Base-by-base conservation (phyloP, 2,797 vertebrate genomes). In the Triplophysa yarkandensis region DNA sequence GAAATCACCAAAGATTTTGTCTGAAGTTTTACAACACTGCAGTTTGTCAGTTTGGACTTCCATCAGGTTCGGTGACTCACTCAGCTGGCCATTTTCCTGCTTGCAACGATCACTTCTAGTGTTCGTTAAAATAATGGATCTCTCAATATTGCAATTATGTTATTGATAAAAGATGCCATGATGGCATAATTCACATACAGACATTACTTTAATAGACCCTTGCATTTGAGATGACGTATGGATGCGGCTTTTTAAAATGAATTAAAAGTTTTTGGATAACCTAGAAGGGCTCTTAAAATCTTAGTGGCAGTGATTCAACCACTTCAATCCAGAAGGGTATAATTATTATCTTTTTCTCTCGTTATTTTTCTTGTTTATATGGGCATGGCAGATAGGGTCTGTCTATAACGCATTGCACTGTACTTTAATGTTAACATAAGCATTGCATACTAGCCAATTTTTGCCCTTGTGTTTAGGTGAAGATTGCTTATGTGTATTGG, bases 21-120 rank as follows among this genome's bases (percentile, higher is more conserved):
- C n/a, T n/a, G n/a, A n/a, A n/a, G n/a, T n/a, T n/a, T 78, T 39
- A 68, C 68, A 43, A 52, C 75, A 73, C 61, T 67, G n/a, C 23
- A 62, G 27, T 43, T 43, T 43, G 52, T 28, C 58, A 21, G 58
- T 79, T 72, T 66, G 57, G 48, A 44, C 32, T 70, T 74, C 61
- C 62, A 52, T 19, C 23, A 63, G 54, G 68, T 58, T 60, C 9
- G 41, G 39, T 46, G 48, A 65, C 14, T 21, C 48, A 55, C 34
- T 43, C 27, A 36, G 17, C 27, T 19, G 21, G n/a, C 2, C 27
- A 43, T 71, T 44, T 54, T 32, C 1, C 30, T 2, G 28, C 34
- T 28, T 60, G 23, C 17, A 27, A 14, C 1, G 19, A 64, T 54
- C 13, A 27, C 36, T 63, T 43, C 16, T 8, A 63, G 19, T 44